phyloP scores from a whole-genome alignment of 1,140 invertebrate genomes.

The Theocolax elegans region DNA sequence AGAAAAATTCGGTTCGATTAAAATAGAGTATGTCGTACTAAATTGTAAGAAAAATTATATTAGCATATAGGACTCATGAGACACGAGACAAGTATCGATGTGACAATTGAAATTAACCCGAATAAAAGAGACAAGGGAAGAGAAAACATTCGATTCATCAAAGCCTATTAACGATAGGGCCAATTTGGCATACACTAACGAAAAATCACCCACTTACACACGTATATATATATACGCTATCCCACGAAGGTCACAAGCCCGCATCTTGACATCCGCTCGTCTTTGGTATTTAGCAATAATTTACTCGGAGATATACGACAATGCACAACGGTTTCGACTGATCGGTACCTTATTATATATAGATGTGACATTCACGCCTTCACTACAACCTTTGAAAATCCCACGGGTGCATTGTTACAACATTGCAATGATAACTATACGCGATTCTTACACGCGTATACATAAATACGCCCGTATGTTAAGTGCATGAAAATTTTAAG shows the following conservation, averaged over 20 bases:
- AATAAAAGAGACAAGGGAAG: neutral
- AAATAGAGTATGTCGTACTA: too few species aligned
- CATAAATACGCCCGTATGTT: constrained; percentile 61
- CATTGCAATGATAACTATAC: constrained; percentile 50
- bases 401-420: constrained; percentile 63
- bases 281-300: constrained; percentile 55
- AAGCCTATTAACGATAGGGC: neutral
- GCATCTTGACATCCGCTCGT: constrained; percentile 58
- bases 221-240: constrained; percentile 33
- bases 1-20: too few species aligned
- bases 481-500: constrained; percentile 14
- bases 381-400: constrained; percentile 38
- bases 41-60: too few species aligned
- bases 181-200: constrained; percentile 6
- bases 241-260: constrained; percentile 50
- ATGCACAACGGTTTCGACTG: constrained; percentile 33
- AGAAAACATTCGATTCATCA: constrained; percentile 9
- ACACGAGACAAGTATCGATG: too few species aligned
- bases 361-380: constrained; percentile 47
- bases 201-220: too few species aligned
- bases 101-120: too few species aligned
- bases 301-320: constrained; percentile 43
- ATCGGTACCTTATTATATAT: constrained; percentile 2
- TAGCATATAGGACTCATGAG: too few species aligned
- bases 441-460: constrained; percentile 46